These are phyloP conservation scores for Athrips mouffetella DNA, from an alignment of 2,888 invertebrate species.

Conservation along the genomic window DNA sequence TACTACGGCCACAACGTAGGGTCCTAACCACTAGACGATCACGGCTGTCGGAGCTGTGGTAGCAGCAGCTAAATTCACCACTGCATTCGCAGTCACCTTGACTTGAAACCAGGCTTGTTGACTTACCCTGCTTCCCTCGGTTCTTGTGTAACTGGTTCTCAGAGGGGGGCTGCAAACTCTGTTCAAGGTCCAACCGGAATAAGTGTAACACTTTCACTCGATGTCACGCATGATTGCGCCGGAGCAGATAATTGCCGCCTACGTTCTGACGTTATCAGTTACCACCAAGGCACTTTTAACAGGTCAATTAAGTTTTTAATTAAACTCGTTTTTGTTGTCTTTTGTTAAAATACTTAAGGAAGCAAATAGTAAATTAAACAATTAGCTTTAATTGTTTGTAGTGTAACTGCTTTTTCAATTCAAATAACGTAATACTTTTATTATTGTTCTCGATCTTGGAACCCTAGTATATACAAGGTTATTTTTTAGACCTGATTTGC, in stretches of 20 bases:
- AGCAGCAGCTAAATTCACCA: constrained; percentile 1
- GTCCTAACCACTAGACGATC: constrained; percentile 86
- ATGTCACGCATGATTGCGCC: constrained; percentile 27
- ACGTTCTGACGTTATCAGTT: constrained; percentile 31
- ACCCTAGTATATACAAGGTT: no score
- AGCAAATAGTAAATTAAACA: background rate
- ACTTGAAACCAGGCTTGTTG: constrained; percentile 3
- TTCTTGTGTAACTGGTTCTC: constrained; percentile 3
- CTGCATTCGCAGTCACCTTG: constrained; percentile 16
- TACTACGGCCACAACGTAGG: constrained; percentile 83
- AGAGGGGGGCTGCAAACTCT: constrained; percentile 15
- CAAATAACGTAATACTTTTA: no score
- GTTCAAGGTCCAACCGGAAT: constrained; percentile 15
- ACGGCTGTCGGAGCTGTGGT: constrained; percentile 32
- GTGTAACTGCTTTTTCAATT: no score
- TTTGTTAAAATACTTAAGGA: constrained; percentile 65
- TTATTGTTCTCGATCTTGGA: no score
- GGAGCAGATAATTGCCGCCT: constrained; percentile 33
- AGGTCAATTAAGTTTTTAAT: constrained; percentile 75
- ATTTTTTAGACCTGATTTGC: no score
- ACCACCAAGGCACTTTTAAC: constrained; percentile 23
- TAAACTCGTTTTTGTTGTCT: constrained; percentile 33
- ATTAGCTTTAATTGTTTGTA: no score
- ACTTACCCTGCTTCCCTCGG: constrained; percentile 23
- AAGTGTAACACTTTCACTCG: constrained; percentile 25